These are phyloP conservation scores for Dynastes hyllus DNA, from an alignment of 2,888 invertebrate species.

Conservation along the genomic window DNA sequence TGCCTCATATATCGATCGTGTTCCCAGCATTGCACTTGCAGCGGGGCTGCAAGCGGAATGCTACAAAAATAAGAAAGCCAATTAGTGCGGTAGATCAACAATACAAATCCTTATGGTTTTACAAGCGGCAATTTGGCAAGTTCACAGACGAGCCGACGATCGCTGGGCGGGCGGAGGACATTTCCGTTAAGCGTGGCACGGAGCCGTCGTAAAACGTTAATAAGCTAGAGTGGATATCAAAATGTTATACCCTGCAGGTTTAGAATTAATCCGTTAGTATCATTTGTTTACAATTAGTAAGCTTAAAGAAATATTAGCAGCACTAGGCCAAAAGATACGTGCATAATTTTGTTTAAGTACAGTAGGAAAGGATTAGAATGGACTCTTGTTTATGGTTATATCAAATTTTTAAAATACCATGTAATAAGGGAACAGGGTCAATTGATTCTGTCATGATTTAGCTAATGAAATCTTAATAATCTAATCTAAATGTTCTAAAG, in stretches of 20 bases:
- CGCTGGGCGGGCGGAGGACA: constrained; percentile 59
- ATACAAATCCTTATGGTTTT: constrained; percentile 60
- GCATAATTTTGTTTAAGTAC: too few species aligned
- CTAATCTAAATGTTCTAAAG: too few species aligned
- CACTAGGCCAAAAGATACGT: too few species aligned
- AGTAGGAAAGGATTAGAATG: too few species aligned
- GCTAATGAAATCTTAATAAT: too few species aligned
- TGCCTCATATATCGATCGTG: neutral
- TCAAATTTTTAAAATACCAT: too few species aligned
- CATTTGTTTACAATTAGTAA: too few species aligned
- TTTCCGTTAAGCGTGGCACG: constrained; percentile 62
- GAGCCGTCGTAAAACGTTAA: constrained; percentile 48
- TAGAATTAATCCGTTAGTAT: too few species aligned
- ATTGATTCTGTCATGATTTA: too few species aligned
- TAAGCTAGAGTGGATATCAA: constrained; percentile 35
- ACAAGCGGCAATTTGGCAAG: constrained; percentile 59
- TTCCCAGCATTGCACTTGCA: neutral
- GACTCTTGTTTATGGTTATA: too few species aligned
- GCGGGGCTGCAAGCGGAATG: neutral
- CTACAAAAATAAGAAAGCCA: constrained; percentile 47
- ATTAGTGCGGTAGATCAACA: constrained; percentile 59
- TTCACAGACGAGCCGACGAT: constrained; percentile 47
- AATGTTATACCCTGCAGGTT: constrained; percentile 1
- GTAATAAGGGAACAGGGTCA: too few species aligned
- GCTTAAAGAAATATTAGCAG: too few species aligned